Conservation (phyloP, 2,797 vertebrate genomes). For the Bradypus variegatus region DNA sequence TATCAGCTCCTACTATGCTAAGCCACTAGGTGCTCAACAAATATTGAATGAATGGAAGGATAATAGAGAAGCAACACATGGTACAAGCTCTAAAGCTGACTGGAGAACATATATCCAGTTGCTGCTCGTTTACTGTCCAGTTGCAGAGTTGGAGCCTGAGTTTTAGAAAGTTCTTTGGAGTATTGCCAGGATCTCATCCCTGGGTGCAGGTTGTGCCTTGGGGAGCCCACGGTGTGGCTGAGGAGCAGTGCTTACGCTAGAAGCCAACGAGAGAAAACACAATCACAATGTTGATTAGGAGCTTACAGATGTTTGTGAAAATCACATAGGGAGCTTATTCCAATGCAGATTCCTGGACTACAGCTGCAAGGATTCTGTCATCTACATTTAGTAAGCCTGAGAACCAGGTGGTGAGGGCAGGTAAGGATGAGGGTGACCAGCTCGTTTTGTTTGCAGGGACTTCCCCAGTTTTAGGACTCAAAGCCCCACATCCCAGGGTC, state of each 20-base stretch:
- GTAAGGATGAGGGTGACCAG: too few species aligned
- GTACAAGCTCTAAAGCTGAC: background rate
- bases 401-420: background rate
- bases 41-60: background rate
- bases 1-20: background rate
- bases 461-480: background rate
- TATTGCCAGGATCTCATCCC: background rate
- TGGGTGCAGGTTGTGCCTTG: accelerated
- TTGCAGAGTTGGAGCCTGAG: background rate
- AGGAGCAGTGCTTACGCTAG: background rate
- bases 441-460: background rate
- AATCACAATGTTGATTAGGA: too few species aligned
- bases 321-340: background rate
- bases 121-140: background rate
- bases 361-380: background rate
- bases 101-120: background rate
- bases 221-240: background rate
- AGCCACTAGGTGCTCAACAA: background rate
- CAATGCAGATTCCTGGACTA: background rate
- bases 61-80: too few species aligned
- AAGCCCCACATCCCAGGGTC: background rate
- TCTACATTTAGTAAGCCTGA: background rate
- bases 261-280: background rate
- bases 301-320: background rate
- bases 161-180: background rate